Conservation (phyloP, 2,113 vertebrate species). For the Nerophis ophidion region DNA sequence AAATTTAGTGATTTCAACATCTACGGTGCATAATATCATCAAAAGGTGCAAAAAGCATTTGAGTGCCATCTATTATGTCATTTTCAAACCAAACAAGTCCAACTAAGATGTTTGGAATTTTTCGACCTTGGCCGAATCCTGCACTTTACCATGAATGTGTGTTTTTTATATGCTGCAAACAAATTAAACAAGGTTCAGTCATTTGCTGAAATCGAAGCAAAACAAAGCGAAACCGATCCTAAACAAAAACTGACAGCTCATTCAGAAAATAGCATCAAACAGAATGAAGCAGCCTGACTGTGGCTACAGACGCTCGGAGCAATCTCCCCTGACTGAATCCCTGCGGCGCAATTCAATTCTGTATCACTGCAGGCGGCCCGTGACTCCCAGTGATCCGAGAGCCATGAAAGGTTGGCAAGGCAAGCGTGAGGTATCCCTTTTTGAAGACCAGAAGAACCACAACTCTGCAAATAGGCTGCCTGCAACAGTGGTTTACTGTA, state of each 20-base stretch:
- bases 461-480: neutral
- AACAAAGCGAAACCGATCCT: slow-evolving; percentile 23
- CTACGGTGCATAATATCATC: too few species aligned
- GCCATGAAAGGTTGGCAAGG: slow-evolving; percentile 41
- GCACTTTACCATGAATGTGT: too few species aligned
- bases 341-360: slow-evolving; percentile 61
- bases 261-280: slow-evolving; percentile 9
- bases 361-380: slow-evolving; percentile 48
- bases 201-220: slow-evolving; percentile 17
- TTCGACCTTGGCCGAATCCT: neutral
- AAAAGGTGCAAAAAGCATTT: too few species aligned
- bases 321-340: slow-evolving; percentile 53
- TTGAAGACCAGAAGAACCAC: slow-evolving; percentile 23
- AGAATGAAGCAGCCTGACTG: slow-evolving; percentile 32
- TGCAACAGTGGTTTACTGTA: neutral
- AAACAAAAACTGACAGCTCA: slow-evolving; percentile 2
- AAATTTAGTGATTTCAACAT: too few species aligned
- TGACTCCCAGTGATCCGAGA: slow-evolving; percentile 42
- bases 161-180: too few species aligned
- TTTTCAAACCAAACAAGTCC: neutral
- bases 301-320: slow-evolving; percentile 31
- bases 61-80: too few species aligned
- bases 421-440: slow-evolving; percentile 12
- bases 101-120: neutral
- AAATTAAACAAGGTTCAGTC: neutral